Evolutionary conservation across 2,113 vertebrate species (phyloP), one percentile per base, ranked within the genome.

Genomic region (Phainopepla nitens): DNA sequence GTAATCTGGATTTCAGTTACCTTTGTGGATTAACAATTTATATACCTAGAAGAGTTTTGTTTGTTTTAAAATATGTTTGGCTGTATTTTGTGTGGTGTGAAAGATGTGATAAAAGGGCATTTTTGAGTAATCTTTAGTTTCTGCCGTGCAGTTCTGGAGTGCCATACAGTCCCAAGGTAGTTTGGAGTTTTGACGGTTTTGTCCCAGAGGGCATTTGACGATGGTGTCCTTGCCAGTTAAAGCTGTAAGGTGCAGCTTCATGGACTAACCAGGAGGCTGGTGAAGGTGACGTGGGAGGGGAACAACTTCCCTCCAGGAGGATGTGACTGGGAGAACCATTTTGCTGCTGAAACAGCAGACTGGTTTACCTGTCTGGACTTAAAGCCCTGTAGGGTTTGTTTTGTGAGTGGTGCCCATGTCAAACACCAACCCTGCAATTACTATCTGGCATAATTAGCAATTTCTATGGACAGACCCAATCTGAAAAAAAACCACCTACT

Each of bases 111-210:
- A 65, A 95, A 71, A 89, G 47, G 11, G 13, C 47, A 50, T 73
- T 73, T 72, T 17, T 31, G 17, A 71, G 24, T 90, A 41, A 53
- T 69, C 27, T 60, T 85, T 60, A 21, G 31, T 69, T 94, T 79
- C 21, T 2, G 3, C 1, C n/a, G n/a, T n/a, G n/a, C n/a, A n/a
- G n/a, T n/a, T n/a, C 33, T 85, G 39, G 15, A 1, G 7, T 58
- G 13, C 22, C 4, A 2, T 42, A 18, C 39, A 54, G 9, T 78
- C 54, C 33, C 53, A 69, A 83, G 50, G 13, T 57, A 73, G 13
- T 56, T 82, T 79, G 71, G 31, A 60, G 23, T n/a, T 89, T n/a
- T 61, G 47, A 45, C 61, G 13, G 2, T 42, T 78, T 87, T 82
- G 22, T 49, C 6, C 35, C n/a, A 72, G 54, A 60, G 18, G 33